Evolutionary conservation across 2,888 invertebrate species (phyloP), one percentile per base, ranked within the genome.

Genomic region (Trileptium ribeirensis): DNA sequence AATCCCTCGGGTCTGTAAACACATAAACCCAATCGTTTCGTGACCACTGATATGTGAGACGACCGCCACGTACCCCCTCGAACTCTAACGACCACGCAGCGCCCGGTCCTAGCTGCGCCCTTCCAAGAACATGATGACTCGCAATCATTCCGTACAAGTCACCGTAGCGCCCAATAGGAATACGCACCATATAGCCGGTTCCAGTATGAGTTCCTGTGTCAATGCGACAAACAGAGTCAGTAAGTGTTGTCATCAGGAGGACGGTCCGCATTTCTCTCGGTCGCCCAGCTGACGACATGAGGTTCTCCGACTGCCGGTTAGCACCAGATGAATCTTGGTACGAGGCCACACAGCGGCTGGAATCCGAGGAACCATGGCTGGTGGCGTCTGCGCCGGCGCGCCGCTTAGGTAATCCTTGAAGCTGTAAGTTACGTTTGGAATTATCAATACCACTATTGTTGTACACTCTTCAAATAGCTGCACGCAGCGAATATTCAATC

Each of bases 211-310:
- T 34, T 36, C 77, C 77, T 3, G 77, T 75, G n/a, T 75, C 77
- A 38, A 75, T 75, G 15, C 77, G 77, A 75, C 77, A 75, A 37
- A 75, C 37, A 3, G 77, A 75, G n/a, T 75, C 77, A 2, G 39
- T 75, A 2, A 75, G 77, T n/a, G 77, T 75, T 24, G 77, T 75
- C 77, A 75, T 75, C 8, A 75, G 77, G 3, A n/a, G 77, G n/a
- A 75, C 77, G 3, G 77, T 75, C 15, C 77, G 37, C 77, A 75
- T 75, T n/a, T 38, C 77, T n/a, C 24, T 8, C 77, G 77, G 77
- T 75, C 36, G 24, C n/a, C 77, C 77, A 19, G 38, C 36, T 2
- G 2, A 2, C 33, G 77, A 75, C 8, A 75, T 75, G 2, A 75
- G 15, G 36, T 75, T 75, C n/a, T 75, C 77, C n/a, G n/a, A n/a